Evolutionary conservation across 2,797 vertebrate genomes (phyloP).

Genomic region (Thunnus albacares): DNA sequence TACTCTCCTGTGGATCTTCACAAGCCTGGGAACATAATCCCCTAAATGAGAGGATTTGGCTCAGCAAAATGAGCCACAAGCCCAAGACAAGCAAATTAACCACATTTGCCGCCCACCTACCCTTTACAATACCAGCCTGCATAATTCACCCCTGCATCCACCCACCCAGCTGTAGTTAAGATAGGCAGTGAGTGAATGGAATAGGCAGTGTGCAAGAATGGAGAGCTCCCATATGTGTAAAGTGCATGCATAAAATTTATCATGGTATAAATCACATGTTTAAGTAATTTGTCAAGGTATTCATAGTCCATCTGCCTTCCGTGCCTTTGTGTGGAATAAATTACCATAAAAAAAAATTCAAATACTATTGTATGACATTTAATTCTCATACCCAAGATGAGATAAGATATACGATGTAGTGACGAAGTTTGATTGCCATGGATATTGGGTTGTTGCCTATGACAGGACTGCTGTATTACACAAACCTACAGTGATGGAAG

Average conservation of each 20-base stretch:
- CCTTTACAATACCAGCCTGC: slow-evolving; percentile 54
- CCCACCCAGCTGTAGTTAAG: slow-evolving; percentile 55
- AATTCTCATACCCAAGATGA: slow-evolving; percentile 16
- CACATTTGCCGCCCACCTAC: slow-evolving; percentile 65
- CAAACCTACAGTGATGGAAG: slow-evolving; percentile 56
- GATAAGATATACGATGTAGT: slow-evolving; percentile 38
- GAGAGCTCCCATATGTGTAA: background rate
- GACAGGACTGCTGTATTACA: slow-evolving; percentile 56
- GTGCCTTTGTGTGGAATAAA: slow-evolving; percentile 21
- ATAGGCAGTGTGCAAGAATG: slow-evolving; percentile 5
- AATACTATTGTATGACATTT: slow-evolving; percentile 39
- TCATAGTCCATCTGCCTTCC: slow-evolving; percentile 18
- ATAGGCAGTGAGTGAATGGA: slow-evolving; percentile 44
- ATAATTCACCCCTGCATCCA: slow-evolving; percentile 45
- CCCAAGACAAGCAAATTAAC: slow-evolving; percentile 69
- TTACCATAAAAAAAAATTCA: slow-evolving; percentile 18
- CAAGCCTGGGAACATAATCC: slow-evolving; percentile 70
- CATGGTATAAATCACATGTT: slow-evolving; percentile 8
- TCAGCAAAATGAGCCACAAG: slow-evolving; percentile 72
- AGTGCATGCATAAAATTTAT: slow-evolving; percentile 8
- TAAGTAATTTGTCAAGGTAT: slow-evolving; percentile 16
- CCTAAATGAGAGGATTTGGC: slow-evolving; percentile 78
- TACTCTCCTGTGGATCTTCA: slow-evolving; percentile 50
- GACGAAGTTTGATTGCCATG: slow-evolving; percentile 43
- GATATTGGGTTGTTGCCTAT: slow-evolving; percentile 62